Percentiles rank a stretch among this genome's conserved stretches.
Conservation (phyloP, 2,888 invertebrate genomes). For the Cantharis lateralis region DNA sequence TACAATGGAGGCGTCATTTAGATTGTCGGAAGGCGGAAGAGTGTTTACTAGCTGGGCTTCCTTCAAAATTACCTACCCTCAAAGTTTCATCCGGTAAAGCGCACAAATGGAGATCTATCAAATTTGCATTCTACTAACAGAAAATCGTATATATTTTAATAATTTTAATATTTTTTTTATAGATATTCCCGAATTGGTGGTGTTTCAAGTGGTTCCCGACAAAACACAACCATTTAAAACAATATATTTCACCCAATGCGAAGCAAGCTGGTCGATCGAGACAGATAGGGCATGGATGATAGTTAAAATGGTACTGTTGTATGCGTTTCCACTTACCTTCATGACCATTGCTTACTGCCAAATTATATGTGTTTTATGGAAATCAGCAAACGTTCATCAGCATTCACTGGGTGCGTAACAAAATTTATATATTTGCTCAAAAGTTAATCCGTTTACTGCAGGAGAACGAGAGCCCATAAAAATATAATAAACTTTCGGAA, state of each 20-base stretch:
- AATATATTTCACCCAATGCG: slow-evolving; percentile 66
- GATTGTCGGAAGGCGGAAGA: not conserved
- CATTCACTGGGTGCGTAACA: slow-evolving; percentile 56
- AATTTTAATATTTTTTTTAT: slow-evolving; percentile 46
- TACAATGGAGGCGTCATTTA: not conserved
- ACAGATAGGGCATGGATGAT: slow-evolving; percentile 74
- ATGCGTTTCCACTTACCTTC: slow-evolving; percentile 77
- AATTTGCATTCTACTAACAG: not conserved
- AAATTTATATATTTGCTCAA: not conserved
- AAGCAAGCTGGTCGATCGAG: slow-evolving; percentile 70
- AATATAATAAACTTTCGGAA: too few species aligned
- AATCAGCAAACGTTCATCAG: slow-evolving; percentile 77
- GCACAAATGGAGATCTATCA: not conserved
- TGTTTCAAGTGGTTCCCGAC: slow-evolving; percentile 65
- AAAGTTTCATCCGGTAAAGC: not conserved
- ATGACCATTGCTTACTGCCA: slow-evolving; percentile 86
- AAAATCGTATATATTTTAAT: not conserved
- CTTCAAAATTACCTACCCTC: not conserved
- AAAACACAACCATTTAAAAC: slow-evolving; percentile 54
- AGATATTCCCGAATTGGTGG: slow-evolving; percentile 81
- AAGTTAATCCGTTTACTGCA: not conserved
- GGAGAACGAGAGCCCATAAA: too few species aligned
- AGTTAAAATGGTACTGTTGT: slow-evolving; percentile 73
- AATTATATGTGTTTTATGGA: slow-evolving; percentile 83
- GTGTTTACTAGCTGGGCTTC: not conserved